Evolutionary conservation across 2,797 vertebrate genomes (phyloP), one percentile per base, ranked within the genome.

Genomic region (Gymnopithys bicolor): DNA sequence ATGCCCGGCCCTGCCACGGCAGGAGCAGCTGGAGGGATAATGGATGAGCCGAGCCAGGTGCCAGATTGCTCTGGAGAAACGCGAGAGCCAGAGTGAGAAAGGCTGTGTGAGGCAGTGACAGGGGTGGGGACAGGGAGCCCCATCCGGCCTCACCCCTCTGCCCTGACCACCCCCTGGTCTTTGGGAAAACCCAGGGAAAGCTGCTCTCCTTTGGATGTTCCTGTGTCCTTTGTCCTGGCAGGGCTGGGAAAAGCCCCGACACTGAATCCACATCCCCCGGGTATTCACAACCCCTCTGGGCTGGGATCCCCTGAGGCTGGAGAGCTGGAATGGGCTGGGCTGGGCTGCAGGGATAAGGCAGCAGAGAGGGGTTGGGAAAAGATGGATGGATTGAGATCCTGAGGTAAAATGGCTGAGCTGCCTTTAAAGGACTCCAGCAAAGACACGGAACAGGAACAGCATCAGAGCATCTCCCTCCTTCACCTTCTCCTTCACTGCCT

Each of bases 381-480:
- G 28, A 76, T 33, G 62, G 3, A 9, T 0, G 10, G 66, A n/a
- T 60, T 52, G 56, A 32, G n/a, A 14, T 37, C n/a, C 63, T 33
- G 28, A 60, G 15, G 16, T 41, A 19, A 71, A 78, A 46, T 27
- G 63, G 48, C n/a, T 37, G 79, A 90, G 22, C 33, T 76, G 51
- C 76, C 75, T 60, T 52, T 62, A 11, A 62, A 60, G 39, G 32
- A 2, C 9, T 55, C 37, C 41, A n/a, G 1, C 10, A 15, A 52
- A 87, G 64, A 2, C 1, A 1, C 2, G 0, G 24, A 55, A 10
- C 12, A 25, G 0, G 24, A 59, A 8, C 12, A 25, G 30, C 39
- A 15, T 12, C 71, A 16, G 35, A 4, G 7, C 6, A 0, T 15
- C 43, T 48, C 23, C n/a, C 24, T 25, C 52, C 28, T 49, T 48